Base-by-base conservation (phyloP, 2,113 vertebrate genomes). In the Carassius carassius region DNA sequence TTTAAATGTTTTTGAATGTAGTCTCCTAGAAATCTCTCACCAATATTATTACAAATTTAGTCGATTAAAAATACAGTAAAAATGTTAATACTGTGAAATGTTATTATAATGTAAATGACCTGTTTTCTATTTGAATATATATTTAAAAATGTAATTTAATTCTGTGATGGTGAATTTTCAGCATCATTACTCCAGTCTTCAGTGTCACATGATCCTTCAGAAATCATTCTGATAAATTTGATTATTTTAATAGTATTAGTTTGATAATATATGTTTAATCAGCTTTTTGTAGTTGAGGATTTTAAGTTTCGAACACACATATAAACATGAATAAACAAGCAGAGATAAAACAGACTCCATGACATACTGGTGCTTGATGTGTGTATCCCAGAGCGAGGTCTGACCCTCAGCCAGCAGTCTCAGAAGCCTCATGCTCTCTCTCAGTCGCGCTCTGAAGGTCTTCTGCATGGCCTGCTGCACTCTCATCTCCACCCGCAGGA, bases 401-500 rank as follows among this genome's bases (percentile, higher is more conserved):
- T 72, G 73, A 73, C 32, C 75, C 60, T 60, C 74, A 9, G 63
- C 32, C 65, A 70, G 35, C 35, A 86, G n/a, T 23, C 91, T 90
- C 72, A 93, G 86, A 47, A 93, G 65, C 65, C 91, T 85, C 60
- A 41, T 0, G 1, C 84, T 90, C 32, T 90, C 92, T 75, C 23
- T 81, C 65, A 94, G 75, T 0, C 75, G 83, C 0, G 90, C 90
- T 63, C 81, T 86, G 85, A 95, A 95, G 0, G 54, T 41, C 69
- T 90, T 87, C 60, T 92, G 94, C 13, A 94, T 94, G 67, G 90
- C 88, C 72, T 90, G 91, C 82, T 93, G 93, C 17, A 86, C 73
- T 0, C 19, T 60, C 63, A 94, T 86, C 65, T 96, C 94, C 41
- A 87, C 89, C 60, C 17, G 86, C 29, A 95, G 47, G 4, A 92